Conservation (phyloP, 2,888 invertebrate species). For the Scrobipalpa costella region DNA sequence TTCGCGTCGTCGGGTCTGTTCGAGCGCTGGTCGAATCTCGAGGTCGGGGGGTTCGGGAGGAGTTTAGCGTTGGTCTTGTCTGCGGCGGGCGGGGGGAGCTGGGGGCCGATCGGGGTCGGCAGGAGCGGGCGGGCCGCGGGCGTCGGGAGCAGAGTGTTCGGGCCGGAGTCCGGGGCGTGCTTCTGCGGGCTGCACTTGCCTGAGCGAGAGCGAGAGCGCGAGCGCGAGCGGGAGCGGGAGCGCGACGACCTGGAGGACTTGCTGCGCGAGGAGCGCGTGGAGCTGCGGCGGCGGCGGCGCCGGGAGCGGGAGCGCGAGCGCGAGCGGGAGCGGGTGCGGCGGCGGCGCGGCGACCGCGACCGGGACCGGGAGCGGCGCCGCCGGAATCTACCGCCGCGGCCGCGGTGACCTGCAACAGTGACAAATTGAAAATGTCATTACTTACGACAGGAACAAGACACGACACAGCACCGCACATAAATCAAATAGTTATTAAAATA, state of each 20-base stretch:
- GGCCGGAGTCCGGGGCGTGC: conserved; percentile 55
- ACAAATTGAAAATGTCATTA: not conserved
- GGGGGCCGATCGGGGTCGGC: conserved; percentile 62
- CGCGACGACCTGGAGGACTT: conserved; percentile 68
- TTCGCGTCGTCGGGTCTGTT: conserved; percentile 4
- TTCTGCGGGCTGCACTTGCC: conserved; percentile 78
- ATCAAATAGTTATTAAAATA: too few relatives aligned
- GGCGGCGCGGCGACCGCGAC: conserved; percentile 63
- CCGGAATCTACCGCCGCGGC: conserved; percentile 67
- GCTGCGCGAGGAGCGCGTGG: conserved; percentile 71
- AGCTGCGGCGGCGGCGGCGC: conserved; percentile 71
- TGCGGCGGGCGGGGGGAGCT: conserved; percentile 48
- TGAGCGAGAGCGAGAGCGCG: conserved; percentile 76
- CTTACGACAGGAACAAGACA: too few relatives aligned
- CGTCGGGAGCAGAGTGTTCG: conserved; percentile 43
- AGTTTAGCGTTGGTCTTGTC: conserved; percentile 49
- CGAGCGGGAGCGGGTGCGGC: conserved; percentile 54
- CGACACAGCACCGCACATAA: too few relatives aligned
- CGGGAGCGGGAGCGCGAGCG: conserved; percentile 63
- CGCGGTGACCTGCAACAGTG: conserved; percentile 64
- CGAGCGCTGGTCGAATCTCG: conserved; percentile 32
- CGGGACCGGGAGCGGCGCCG: conserved; percentile 58
- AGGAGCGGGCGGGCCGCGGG: conserved; percentile 39
- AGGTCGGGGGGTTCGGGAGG: conserved; percentile 45
- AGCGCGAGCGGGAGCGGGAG: conserved; percentile 62